phyloP scores from a whole-genome alignment of 2,888 invertebrate genomes.

The Pimpla rufipes region DNA sequence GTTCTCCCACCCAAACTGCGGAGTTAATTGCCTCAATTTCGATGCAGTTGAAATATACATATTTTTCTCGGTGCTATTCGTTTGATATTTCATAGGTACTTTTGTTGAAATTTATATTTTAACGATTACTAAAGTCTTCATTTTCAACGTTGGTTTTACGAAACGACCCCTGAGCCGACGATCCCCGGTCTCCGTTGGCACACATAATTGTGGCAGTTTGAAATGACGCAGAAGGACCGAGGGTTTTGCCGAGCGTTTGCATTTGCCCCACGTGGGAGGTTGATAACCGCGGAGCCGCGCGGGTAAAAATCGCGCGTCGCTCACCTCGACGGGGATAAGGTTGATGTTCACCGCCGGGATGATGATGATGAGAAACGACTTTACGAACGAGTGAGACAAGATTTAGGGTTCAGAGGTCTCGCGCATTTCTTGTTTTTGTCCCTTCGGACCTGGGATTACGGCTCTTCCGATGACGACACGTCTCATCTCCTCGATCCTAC shows the following conservation, averaged over 20 bases:
- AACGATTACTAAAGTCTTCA: not conserved
- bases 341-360: slow-evolving; percentile 22
- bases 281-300: not conserved
- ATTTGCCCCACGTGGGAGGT: slow-evolving; percentile 24
- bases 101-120: not conserved
- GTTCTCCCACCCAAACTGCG: not conserved
- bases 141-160: not conserved
- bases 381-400: not conserved
- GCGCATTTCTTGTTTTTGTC: slow-evolving; percentile 1
- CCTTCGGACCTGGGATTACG: not conserved
- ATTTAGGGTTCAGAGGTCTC: slow-evolving; percentile 16
- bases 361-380: slow-evolving; percentile 33
- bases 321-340: slow-evolving; percentile 10
- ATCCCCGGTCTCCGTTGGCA: not conserved
- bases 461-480: not conserved
- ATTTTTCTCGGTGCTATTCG: not conserved
- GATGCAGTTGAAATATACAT: not conserved
- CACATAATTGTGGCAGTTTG: not conserved
- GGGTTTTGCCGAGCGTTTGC: slow-evolving; percentile 20
- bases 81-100: not conserved
- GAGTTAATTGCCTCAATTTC: slow-evolving; percentile 11
- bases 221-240: not conserved
- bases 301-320: slow-evolving; percentile 31
- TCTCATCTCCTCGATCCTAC: not conserved
- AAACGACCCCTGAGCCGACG: not conserved